Conservation (phyloP, 2,797 vertebrate species). For the Australoheros facetus region DNA sequence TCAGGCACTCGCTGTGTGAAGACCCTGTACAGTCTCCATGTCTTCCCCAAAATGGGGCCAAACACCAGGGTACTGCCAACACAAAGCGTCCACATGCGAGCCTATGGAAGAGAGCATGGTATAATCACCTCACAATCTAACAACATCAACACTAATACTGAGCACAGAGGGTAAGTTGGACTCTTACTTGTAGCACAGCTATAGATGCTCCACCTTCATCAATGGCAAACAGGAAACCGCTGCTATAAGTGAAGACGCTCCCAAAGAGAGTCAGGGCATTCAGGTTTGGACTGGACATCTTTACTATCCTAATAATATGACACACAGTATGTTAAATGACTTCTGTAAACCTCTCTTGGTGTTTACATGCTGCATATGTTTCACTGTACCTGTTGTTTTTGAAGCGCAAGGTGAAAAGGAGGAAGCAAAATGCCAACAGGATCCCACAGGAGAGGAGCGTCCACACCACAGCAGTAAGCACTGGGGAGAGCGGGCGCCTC, state of each 20-base stretch:
- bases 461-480: conserved; percentile 87
- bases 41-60: conserved; percentile 94
- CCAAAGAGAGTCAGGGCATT: conserved; percentile 92
- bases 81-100: conserved; percentile 89
- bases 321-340: not conserved
- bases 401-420: conserved; percentile 92
- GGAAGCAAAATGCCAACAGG: conserved; percentile 87
- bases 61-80: conserved; percentile 92
- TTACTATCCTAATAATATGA: conserved; percentile 89
- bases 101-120: conserved; percentile 68
- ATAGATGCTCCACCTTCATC: conserved; percentile 79
- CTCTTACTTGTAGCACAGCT: conserved; percentile 86
- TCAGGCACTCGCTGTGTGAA: conserved; percentile 94
- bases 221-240: conserved; percentile 90
- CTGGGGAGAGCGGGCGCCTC: conserved; percentile 77
- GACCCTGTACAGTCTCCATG: conserved; percentile 95
- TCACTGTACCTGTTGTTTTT: conserved; percentile 91
- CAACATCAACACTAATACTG: not conserved
- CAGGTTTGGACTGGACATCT: conserved; percentile 99
- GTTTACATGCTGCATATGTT: not conserved
- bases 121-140: not conserved
- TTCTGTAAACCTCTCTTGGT: not conserved
- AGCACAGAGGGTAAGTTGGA: not conserved
- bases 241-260: conserved; percentile 90
- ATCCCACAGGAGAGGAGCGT: conserved; percentile 90